Evolutionary conservation across 2,113 vertebrate species (phyloP), one percentile per base, ranked within the genome.

Genomic region (Eretmochelys imbricata): DNA sequence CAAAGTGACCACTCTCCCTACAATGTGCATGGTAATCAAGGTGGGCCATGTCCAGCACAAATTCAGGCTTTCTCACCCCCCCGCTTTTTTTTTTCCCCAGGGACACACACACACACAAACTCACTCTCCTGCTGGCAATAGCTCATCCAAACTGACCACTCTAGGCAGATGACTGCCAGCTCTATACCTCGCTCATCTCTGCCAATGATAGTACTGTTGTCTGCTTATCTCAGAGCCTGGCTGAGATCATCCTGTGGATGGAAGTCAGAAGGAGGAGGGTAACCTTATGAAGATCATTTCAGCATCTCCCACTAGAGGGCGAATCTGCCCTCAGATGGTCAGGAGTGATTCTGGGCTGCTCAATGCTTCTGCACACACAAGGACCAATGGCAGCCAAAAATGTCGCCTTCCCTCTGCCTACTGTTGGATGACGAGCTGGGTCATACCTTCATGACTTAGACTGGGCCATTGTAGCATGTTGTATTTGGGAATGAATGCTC

Each of bases 391-490:
- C 51, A 92, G 35, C 72, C 17, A 24, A 80, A 84, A 95, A 89
- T 90, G 62, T 81, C 6, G 78, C 89, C 89, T 94, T 69, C 69
- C 88, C n/a, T 51, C 42, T 90, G 76, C 27, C 55, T 91, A 1
- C 38, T 88, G 12, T 91, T 92, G 93, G 25, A 49, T 89, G 94
- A 89, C 6, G 72, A 22, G 49, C 5, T 89, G 89, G 94, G 87
- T 93, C 91, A 94, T 80, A 76, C 94, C 55, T 42, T 2, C 0
- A 1, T 88, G 65, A 88, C 55, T 92, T 84, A 87, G 59, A 13
- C 55, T 62, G 72, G 88, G 6, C 88, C 89, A 53, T 46, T 85
- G 8, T 80, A 50, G 14, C 82, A 87, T 78, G 22, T 11, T 69
- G 12, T 69, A n/a, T 69, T 69, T 69, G 75, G 89, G 90, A 91